Base-by-base conservation (phyloP, 1,140 invertebrate species). In the Penaeus vannamei region DNA sequence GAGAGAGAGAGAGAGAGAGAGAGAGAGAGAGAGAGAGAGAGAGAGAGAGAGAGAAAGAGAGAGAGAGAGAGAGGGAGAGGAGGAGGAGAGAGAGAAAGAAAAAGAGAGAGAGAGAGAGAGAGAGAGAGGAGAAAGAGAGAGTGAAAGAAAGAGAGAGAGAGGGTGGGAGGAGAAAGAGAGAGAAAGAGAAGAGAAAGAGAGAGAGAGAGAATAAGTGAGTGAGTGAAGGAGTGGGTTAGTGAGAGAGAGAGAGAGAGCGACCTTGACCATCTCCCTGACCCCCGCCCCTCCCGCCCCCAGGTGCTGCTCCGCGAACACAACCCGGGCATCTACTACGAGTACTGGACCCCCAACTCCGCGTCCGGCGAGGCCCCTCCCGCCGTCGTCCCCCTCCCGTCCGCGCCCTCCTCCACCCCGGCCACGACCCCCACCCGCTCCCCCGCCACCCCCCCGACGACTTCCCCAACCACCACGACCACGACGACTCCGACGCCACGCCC, bases 301-400 rank as follows among this genome's bases (percentile, higher is more conserved):
- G 84, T 81, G 36, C 29, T 85, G 29, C 77, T 81, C 22, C 14
- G 88, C 17, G 82, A 85, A 22, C 77, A 76, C 84, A 86, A 85
- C 61, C 84, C 84, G 12, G 77, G 79, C 22, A 69, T 86, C 46
- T 64, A 83, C 64, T 87, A 87, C 23, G 86, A 87, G 79, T 87
- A 87, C 86, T 87, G 86, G 86, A 87, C 86, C n/a, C 80, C 86
- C 8, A 87, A 87, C 80, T 42, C 19, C 26, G 20, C 23, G 17
- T 29, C 46, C 17, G 19, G 66, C 22, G n/a, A 53, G 8, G 19
- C 62, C 60, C n/a, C 46, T 20, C 77, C 61, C 32, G 20, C 80
- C 17, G 26, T 82, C 26, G 77, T 82, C 29, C 59, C 79, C 19
- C 36, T 66, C n/a, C 26, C 77, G 22, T 20, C 32, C 4, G 53